Evolutionary conservation across 2,797 vertebrate species (phyloP), one percentile per base, ranked within the genome.

Genomic region (Erpetoichthys calabaricus): DNA sequence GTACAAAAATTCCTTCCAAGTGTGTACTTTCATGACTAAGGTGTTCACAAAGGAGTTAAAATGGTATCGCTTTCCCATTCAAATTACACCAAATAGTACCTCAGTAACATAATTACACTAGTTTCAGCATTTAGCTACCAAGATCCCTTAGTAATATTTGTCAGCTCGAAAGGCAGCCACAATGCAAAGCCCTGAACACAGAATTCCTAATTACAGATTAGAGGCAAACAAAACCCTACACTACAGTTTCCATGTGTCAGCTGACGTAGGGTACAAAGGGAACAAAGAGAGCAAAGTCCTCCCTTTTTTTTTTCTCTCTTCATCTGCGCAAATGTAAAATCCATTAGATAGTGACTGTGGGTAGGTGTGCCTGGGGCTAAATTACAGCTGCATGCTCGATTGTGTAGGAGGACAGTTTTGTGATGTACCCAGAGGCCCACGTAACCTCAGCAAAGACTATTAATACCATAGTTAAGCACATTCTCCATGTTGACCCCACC

Each of bases 341-440:
- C 74, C 80, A 80, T 77, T 80, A 81, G 76, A 78, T 65, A 65
- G 77, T 73, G 79, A 72, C 75, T 75, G 70, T 64, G 75, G 76
- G 77, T 81, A 85, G 82, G 80, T 80, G 76, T 72, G 80, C 84
- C 83, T 60, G 55, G 44, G 79, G 79, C 77, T 47, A 70, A 64
- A 73, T 75, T 70, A 72, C 74, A 74, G 77, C 74, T 81, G 77
- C 59, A 73, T 55, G 65, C 77, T 79, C 69, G 52, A 61, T 63
- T 65, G 79, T 72, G 82, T 79, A 77, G 82, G 80, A 83, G 81
- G 83, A 78, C 82, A 70, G 73, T 79, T 80, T 74, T 69, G 72
- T 70, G 74, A 68, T 63, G 65, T 65, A 68, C 80, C 78, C 78
- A 62, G 63, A 75, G 74, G 78, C 73, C 76, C 64, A 59, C 68